Evolutionary conservation across 2,113 vertebrate genomes (phyloP), one percentile per base, ranked within the genome.

Genomic region (Mohoua ochrocephala): DNA sequence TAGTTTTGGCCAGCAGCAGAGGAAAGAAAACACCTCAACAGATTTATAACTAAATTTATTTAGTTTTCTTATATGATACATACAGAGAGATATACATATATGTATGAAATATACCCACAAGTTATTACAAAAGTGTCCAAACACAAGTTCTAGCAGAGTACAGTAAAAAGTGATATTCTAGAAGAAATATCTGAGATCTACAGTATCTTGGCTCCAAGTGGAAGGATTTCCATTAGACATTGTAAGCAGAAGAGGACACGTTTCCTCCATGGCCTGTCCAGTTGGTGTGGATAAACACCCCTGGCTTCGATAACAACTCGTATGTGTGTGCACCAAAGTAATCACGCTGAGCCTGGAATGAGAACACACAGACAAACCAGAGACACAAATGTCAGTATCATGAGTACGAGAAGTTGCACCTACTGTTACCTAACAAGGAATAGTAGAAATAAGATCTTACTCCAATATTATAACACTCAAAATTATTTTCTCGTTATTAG

Each of bases 251-350:
- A 4, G 99, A 99, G 1, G 99, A 99, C 87, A 99, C 98, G 0
- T 91, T 99, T 91, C 99, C 99, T 1, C 99, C 99, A 0, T 98
- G 98, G 67, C 99, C 99, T 1, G 99, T 99, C 99, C 99, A 99
- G 97, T 99, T 99, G 33, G 99, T 99, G 95, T 99, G 99, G 98
- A 99, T 91, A 60, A 98, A 99, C 2, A 92, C 88, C 12, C 99
- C 99, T 0, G 99, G 99, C 30, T 98, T 98, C 10, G 98, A 97
- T 45, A 99, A 95, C 17, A 99, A 97, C 71, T 99, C 99, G 0
- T 99, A 99, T 0, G 99, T 99, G 84, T 99, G 99, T 5, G 99
- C 99, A 52, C 99, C 99, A 15, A 99, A 99, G 97, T 99, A 99
- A 95, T 99, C 99, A 6, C 99, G 99, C 97, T 99, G 99, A 39